These are phyloP conservation scores for Cheilosia grossa DNA, from an alignment of 2,888 invertebrate genomes.

Conservation along the genomic window DNA sequence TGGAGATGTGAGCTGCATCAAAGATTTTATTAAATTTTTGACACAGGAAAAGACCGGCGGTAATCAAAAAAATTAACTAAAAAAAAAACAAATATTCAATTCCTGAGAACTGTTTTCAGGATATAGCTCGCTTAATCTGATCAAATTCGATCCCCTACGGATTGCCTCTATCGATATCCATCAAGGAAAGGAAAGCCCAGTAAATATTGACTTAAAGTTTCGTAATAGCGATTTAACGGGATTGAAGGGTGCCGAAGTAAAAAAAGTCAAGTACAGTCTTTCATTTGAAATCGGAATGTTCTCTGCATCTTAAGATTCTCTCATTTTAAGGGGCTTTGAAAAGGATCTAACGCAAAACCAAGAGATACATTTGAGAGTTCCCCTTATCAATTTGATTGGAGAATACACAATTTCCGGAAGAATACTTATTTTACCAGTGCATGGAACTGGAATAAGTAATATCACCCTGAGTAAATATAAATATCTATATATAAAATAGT, in stretches of 20 bases:
- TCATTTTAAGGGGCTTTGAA: conserved; percentile 77
- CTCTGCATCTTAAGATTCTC: too few species aligned
- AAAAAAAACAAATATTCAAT: neutral
- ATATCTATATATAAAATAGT: too few species aligned
- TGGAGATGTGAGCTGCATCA: conserved; percentile 19
- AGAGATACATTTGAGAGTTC: conserved; percentile 64
- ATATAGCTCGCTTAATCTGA: conserved; percentile 77
- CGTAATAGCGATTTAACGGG: conserved; percentile 77
- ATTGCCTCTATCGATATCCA: conserved; percentile 78
- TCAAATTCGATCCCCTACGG: conserved; percentile 78
- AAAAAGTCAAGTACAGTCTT: conserved; percentile 76
- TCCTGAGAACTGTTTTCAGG: conserved; percentile 53
- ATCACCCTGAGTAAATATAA: conserved; percentile 76
- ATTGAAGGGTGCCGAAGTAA: conserved; percentile 60
- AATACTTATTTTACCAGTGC: conserved; percentile 80
- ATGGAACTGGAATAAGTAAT: conserved; percentile 78
- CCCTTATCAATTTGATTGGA: conserved; percentile 67
- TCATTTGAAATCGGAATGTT: neutral
- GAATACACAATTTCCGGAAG: conserved; percentile 80
- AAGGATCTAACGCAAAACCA: conserved; percentile 76
- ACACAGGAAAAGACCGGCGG: conserved; percentile 7
- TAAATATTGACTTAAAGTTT: conserved; percentile 80
- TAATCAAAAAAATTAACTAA: neutral
- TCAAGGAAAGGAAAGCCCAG: conserved; percentile 80
- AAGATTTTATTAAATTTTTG: conserved; percentile 7